Conservation (phyloP, 2,113 vertebrate genomes). For the Eidolon helvum region DNA sequence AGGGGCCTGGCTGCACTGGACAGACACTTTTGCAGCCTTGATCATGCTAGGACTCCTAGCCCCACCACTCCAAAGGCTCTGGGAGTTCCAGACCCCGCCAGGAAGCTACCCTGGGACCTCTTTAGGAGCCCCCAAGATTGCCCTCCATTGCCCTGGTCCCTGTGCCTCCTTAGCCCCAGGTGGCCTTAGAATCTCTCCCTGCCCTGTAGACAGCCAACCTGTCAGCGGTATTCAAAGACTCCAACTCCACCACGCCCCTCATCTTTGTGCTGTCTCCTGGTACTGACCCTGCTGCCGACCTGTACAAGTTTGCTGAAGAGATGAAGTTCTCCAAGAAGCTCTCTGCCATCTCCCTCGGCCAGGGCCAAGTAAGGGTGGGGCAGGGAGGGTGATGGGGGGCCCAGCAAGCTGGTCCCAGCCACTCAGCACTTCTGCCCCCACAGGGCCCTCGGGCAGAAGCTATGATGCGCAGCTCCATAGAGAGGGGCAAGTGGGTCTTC, state of each 20-base stretch:
- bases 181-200: not conserved
- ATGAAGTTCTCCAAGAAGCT: constrained; percentile 95
- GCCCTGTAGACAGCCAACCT: constrained; percentile 89
- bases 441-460: constrained; percentile 92
- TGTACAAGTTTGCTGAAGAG: constrained; percentile 94
- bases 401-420: not conserved
- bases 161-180: not conserved
- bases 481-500: constrained; percentile 94
- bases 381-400: not conserved
- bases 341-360: constrained; percentile 91
- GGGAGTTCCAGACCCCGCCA: not conserved
- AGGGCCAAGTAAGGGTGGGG: constrained; percentile 88
- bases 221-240: constrained; percentile 87
- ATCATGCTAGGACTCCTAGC: not conserved
- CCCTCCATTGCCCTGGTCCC: not conserved
- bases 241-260: constrained; percentile 86
- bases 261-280: constrained; percentile 93
- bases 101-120: not conserved
- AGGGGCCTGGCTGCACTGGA: not conserved
- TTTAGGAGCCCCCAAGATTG: not conserved
- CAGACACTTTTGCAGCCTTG: not conserved
- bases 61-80: not conserved
- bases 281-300: constrained; percentile 90
- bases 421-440: not conserved
- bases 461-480: constrained; percentile 90